phyloP scores from a whole-genome alignment of 2,113 vertebrate genomes.

The Scatophagus argus region DNA sequence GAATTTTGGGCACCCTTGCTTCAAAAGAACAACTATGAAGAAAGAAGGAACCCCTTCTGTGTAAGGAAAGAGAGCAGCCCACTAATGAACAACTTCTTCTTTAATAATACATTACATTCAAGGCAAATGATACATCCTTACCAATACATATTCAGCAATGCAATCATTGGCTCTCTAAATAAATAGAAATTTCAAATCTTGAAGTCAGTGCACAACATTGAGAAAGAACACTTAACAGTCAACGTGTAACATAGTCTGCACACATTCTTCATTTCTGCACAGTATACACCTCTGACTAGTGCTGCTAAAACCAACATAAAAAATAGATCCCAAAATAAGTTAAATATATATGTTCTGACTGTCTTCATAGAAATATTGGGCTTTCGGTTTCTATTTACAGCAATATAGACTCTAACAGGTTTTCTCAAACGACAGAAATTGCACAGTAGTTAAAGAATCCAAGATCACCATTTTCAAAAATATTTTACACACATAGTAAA shows the following conservation, averaged over 20 bases:
- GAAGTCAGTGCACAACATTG: constrained; percentile 84
- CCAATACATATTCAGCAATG: constrained; percentile 83
- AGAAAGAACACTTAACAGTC: constrained; percentile 85
- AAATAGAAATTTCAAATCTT: constrained; percentile 76
- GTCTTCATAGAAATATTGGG: constrained; percentile 80
- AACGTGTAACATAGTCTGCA: constrained; percentile 79
- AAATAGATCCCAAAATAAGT: constrained; percentile 83
- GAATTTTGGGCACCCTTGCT: too few relatives aligned
- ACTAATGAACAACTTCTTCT: constrained; percentile 72
- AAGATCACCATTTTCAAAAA: constrained; percentile 75
- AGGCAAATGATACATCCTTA: constrained; percentile 83
- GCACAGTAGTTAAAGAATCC: constrained; percentile 79
- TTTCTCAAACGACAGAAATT: constrained; percentile 72
- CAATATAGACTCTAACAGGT: constrained; percentile 72
- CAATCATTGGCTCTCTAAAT: constrained; percentile 76
- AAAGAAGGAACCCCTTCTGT: too few relatives aligned
- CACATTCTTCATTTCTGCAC: constrained; percentile 74
- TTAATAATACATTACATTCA: constrained; percentile 86
- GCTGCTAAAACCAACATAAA: constrained; percentile 80
- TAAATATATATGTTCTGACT: constrained; percentile 56
- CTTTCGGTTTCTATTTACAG: constrained; percentile 77
- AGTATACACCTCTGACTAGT: constrained; percentile 66
- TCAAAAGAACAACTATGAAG: too few relatives aligned
- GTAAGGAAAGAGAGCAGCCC: constrained; percentile 3
- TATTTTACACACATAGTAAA: constrained; percentile 79